Evolutionary conservation across 1,140 invertebrate species (phyloP), one percentile per base, ranked within the genome.

Genomic region (Radopholus similis): DNA sequence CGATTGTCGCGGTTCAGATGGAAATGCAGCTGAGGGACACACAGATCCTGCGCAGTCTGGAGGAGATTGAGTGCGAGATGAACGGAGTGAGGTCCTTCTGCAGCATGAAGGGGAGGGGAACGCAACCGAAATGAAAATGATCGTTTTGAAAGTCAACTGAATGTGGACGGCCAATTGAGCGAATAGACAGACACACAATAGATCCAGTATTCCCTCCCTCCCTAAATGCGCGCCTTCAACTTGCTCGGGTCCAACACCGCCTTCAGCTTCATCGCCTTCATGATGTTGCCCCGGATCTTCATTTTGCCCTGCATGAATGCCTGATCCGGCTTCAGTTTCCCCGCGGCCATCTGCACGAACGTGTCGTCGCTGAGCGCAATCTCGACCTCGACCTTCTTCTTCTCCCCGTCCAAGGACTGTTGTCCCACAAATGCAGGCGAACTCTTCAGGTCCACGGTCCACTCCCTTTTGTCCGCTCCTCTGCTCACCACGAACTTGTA

Each of bases 201-300:
- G 9, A 13, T 51, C 47, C 9, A 26, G 9, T 51, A 30, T n/a
- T 11, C 30, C 30, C 11, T 51, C 18, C 32, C 34, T 58, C 35
- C 11, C 65, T 71, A 78, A 59, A 78, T 63, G 47, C 77, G 68
- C 6, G 80, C 32, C 64, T 81, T 81, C 44, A 81, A 62, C 60
- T 74, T 79, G n/a, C 55, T 74, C 8, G 80, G 79, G 63, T 81
- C 80, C 34, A 81, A 78, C 35, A 87, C 85, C 74, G 95, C 90
- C 53, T 90, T 90, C 34, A 96, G 83, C 83, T 94, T 96, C 90
- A 97, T 90, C 44, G 94, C 95, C 83, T 93, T 89, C 56, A 95
- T 89, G 28, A 72, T 76, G 37, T 76, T 74, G n/a, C 74, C 72
- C 35, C 60, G 70, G 18, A 74, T 79, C 49, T 76, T 77, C 77